Conservation (phyloP, 2,797 vertebrate genomes). For the Macroramphosus scolopax region DNA sequence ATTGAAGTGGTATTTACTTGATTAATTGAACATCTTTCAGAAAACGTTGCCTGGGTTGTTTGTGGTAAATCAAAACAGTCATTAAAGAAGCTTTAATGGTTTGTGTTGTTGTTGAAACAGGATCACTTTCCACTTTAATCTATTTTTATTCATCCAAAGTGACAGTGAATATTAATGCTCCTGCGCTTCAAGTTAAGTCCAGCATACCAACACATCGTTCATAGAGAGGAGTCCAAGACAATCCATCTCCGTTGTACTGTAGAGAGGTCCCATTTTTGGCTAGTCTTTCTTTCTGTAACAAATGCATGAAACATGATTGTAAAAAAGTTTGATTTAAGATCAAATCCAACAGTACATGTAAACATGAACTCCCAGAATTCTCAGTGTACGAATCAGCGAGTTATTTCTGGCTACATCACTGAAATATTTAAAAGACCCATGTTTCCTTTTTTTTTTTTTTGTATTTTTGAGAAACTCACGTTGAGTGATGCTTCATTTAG, state of each 20-base stretch:
- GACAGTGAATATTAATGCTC: conserved; percentile 49
- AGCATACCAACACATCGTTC: conserved; percentile 23
- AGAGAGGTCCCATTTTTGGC: no score
- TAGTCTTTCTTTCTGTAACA: no score
- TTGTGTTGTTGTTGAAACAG: conserved; percentile 17
- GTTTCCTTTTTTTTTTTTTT: no score
- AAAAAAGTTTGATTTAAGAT: no score
- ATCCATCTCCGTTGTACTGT: no score
- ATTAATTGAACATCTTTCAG: conserved; percentile 59
- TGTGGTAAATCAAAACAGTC: conserved; percentile 43
- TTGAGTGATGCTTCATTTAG: no score
- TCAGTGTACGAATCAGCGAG: no score
- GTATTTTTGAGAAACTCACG: conserved; percentile 2
- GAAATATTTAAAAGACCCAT: no score
- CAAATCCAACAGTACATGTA: no score
- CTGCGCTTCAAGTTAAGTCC: conserved; percentile 50
- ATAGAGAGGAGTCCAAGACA: conserved; percentile 4
- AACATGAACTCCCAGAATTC: no score
- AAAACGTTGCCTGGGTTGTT: conserved; percentile 36
- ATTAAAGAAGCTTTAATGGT: conserved; percentile 34
- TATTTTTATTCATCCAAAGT: conserved; percentile 48
- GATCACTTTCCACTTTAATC: conserved; percentile 24
- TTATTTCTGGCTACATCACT: no score
- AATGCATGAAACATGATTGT: no score
- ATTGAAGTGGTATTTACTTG: conserved; percentile 58